Evolutionary conservation across 2,113 vertebrate genomes (phyloP), one percentile per base, ranked within the genome.

Genomic region (Phrynosoma blainvillii): DNA sequence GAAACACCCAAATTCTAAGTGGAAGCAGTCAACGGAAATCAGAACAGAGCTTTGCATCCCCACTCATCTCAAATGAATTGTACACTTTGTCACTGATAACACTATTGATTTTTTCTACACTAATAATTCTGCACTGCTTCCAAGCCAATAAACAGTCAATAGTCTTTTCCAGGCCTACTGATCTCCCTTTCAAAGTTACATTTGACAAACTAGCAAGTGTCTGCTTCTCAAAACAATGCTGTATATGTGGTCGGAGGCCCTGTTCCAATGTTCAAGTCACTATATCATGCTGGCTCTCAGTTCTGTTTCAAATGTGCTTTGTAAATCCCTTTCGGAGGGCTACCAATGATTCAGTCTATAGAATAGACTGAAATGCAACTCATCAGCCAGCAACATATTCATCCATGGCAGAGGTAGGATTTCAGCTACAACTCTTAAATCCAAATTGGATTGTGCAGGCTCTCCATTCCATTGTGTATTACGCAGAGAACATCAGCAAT

Each of bases 61-160:
- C 25, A 52, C 12, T 14, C 42, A 16, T 5, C 25, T 3, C 36
- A 68, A 40, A 42, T 68, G 18, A 83, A 71, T 59, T 42, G 9
- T n/a, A 9, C 25, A 2, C 68, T 10, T 84, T 84, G 27, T 84
- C 47, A 84, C 11, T 76, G 32, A 84, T 75, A 27, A 56, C 74
- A 70, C 21, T 59, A 85, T 76, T 84, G 68, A 84, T 40, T 73
- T 52, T 47, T 83, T 54, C 66, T 54, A 54, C 82, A 54, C 68
- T 32, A 25, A n/a, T 54, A 54, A 32, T 73, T 54, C 20, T 25
- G 18, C 47, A 71, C 27, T 71, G 8, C 47, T 40, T 71, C 14
- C 82, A 71, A 68, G 68, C 18, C 14, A 71, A 71, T 20, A 25
- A 62, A 85, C 42, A 11, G 62, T 42, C 52, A 75, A 40, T 76